Evolutionary conservation across 2,888 invertebrate genomes (phyloP), one percentile per base, ranked within the genome.

Genomic region (Craniophora ligustri): DNA sequence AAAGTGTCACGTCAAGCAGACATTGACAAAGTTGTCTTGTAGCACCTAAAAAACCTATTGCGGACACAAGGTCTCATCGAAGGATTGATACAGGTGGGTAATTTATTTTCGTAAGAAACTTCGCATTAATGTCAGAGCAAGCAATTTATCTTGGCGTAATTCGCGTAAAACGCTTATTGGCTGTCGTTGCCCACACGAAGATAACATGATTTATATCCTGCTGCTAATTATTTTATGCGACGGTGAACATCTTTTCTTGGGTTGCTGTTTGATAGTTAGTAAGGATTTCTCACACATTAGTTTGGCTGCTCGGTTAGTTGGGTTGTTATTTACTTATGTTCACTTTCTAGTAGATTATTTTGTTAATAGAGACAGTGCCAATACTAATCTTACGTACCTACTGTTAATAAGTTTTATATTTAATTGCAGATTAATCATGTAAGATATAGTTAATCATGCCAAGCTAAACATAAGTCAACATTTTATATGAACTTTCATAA

Each of bases 151-250:
- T 88, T 84, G 79, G 75, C 79, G 84, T 88, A 86, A 90, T 88
- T 88, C 88, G 79, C 81, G 87, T 85, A 85, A 89, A 89, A 83
- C 88, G 88, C 86, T 89, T 91, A 89, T 89, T 89, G 88, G 90
- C 86, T 89, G 89, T 87, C 89, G 84, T 82, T 57, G 78, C 76
- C 82, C 78, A 83, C 82, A 79, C 82, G 79, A 64, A 85, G 85
- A 87, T 88, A 86, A 85, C 83, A 86, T 87, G 87, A 88, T 73
- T 73, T 73, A 73, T 73, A 62, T 72, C 81, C 79, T 62, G 51
- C 60, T 68, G 68, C 80, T 85, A 85, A 86, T 85, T 86, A 83
- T 82, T 81, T 82, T 75, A 74, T 74, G 72, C 70, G 76, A 73
- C 66, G 47, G 19, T 23, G 42, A 68, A 67, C 65, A 68, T 55